A percentile compares a stretch with the other conserved stretches of the same genome.
Evolutionary conservation across 2,113 vertebrate species (phyloP).

Genomic region (Salminus brasiliensis): DNA sequence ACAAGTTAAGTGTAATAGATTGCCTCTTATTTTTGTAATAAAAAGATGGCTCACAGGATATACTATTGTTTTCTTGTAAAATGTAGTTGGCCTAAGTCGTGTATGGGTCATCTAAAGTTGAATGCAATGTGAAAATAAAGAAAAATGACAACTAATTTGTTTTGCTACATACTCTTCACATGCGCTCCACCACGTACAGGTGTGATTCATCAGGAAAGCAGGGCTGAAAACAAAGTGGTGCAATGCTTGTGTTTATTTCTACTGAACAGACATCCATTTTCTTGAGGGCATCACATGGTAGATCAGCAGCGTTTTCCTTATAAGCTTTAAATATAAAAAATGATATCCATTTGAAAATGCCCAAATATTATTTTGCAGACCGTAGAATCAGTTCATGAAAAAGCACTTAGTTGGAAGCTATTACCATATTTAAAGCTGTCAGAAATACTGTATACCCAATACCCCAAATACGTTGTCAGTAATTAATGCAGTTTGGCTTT

Average conservation of each 20-base stretch:
- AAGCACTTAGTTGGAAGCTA: background rate
- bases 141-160: background rate
- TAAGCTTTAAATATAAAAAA: background rate
- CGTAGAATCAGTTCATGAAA: background rate
- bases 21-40: slow-evolving; percentile 44
- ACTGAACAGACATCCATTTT: background rate
- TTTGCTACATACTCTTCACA: background rate
- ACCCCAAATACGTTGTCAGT: too few species aligned
- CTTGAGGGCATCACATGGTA: background rate
- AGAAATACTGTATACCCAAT: too few species aligned
- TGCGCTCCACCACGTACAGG: background rate
- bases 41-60: background rate
- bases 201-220: background rate
- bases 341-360: background rate
- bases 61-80: slow-evolving; percentile 14
- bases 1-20: background rate
- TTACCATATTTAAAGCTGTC: background rate
- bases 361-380: background rate
- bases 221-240: background rate
- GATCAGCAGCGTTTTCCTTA: background rate
- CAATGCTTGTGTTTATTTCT: slow-evolving; percentile 3
- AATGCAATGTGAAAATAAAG: slow-evolving; percentile 40
- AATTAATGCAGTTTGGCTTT: background rate
- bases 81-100: slow-evolving; percentile 11
- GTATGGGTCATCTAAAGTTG: background rate